These are phyloP conservation scores for Oreonectes daqikongensis DNA, from an alignment of 2,797 vertebrate genomes.

Conservation along the genomic window DNA sequence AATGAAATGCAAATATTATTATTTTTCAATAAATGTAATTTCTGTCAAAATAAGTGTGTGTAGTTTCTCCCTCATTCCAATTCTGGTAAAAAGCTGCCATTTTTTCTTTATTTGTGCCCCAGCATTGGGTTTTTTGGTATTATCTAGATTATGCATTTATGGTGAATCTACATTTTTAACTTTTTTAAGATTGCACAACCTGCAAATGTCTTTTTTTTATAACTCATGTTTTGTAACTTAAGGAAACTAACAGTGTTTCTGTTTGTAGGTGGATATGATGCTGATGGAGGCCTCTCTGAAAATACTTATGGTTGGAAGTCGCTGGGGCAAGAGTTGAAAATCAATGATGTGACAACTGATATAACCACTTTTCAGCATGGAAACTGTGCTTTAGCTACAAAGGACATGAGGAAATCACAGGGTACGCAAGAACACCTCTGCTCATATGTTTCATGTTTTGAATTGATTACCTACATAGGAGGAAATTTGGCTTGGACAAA, in stretches of 20 bases:
- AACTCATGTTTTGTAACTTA: not conserved
- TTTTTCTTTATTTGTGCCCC: too few relatives aligned
- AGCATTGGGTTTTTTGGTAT: too few relatives aligned
- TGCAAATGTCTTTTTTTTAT: not conserved
- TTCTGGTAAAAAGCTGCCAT: too few relatives aligned
- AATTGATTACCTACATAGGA: not conserved
- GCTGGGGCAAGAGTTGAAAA: slow-evolving; percentile 99
- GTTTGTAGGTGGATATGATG: slow-evolving; percentile 88
- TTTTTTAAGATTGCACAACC: not conserved
- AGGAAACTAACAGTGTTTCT: not conserved
- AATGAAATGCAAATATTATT: too few relatives aligned
- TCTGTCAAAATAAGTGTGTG: too few relatives aligned
- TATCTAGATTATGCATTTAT: too few relatives aligned
- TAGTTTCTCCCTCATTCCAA: too few relatives aligned
- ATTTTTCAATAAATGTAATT: too few relatives aligned
- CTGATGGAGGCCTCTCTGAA: slow-evolving; percentile 95
- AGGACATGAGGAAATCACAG: slow-evolving; percentile 99
- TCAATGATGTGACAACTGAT: slow-evolving; percentile 97
- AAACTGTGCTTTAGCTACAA: slow-evolving; percentile 98
- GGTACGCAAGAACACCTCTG: slow-evolving; percentile 73
- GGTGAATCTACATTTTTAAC: too few relatives aligned
- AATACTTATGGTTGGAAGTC: slow-evolving; percentile 99
- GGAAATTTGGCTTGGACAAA: not conserved
- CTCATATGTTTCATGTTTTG: not conserved
- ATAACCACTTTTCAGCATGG: slow-evolving; percentile 98